Conservation (phyloP, 2,797 vertebrate genomes). For the Acipenser oxyrinchus region DNA sequence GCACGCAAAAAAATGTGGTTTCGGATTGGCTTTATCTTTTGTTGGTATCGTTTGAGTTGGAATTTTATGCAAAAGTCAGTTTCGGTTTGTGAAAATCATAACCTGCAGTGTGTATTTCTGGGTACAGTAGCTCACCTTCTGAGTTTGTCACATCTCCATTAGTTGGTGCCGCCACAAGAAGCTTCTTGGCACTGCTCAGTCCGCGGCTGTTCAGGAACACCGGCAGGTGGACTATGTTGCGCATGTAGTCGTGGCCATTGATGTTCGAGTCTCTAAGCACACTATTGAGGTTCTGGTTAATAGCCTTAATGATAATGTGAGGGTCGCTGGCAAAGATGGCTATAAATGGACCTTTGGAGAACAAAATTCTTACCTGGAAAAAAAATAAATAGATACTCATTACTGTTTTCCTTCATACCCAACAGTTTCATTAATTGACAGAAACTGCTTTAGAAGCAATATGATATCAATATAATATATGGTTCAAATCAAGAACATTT, state of each 20-base stretch:
- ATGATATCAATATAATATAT: too few relatives aligned
- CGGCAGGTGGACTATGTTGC: conserved; percentile 90
- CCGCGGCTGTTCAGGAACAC: conserved; percentile 93
- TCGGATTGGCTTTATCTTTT: too few relatives aligned
- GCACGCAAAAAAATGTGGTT: too few relatives aligned
- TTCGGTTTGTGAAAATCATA: too few relatives aligned
- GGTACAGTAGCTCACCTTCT: conserved; percentile 52
- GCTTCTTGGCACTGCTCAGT: conserved; percentile 73
- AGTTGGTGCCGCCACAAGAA: conserved; percentile 57
- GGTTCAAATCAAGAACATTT: too few relatives aligned
- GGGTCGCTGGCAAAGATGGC: conserved; percentile 96
- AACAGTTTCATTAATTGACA: background rate
- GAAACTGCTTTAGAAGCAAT: background rate
- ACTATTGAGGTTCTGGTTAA: conserved; percentile 95
- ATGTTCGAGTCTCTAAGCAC: conserved; percentile 93
- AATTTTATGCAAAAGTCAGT: too few relatives aligned
- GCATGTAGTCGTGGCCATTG: conserved; percentile 95
- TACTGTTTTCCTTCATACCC: background rate
- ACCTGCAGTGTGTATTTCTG: background rate
- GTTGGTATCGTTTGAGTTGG: too few relatives aligned
- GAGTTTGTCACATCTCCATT: conserved; percentile 71
- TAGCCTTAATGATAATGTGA: conserved; percentile 96
- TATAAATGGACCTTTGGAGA: conserved; percentile 95
- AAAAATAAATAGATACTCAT: conserved; percentile 9
- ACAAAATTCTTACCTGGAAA: conserved; percentile 80